Percentiles rank a stretch among this genome's conserved stretches.
Evolutionary conservation across 37 sponge, comb jelly and placozoan species (phyloP).

Genomic region (Haliclona indistincta): DNA sequence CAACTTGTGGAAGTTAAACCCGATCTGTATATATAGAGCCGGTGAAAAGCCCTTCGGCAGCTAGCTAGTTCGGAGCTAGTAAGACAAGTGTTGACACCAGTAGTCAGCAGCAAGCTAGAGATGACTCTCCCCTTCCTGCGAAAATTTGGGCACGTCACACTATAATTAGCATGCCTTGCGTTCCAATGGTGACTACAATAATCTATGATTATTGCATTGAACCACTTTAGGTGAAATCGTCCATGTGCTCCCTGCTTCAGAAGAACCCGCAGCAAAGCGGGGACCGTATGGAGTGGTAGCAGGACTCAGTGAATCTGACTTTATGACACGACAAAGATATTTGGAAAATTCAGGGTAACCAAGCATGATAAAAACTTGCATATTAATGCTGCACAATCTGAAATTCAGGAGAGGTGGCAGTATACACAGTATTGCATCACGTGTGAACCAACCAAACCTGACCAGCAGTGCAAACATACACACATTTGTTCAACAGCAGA

Average conservation of each 20-base stretch:
- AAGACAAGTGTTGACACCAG: too few species aligned
- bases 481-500: slow-evolving; percentile 69
- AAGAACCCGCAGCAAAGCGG: not conserved
- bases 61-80: too few species aligned
- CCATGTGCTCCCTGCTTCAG: too few species aligned
- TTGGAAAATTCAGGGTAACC: slow-evolving; percentile 44
- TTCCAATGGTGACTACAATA: too few species aligned
- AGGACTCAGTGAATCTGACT: slow-evolving; percentile 54
- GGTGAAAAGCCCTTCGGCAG: not conserved
- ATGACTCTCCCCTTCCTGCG: too few species aligned
- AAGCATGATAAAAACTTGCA: not conserved
- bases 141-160: too few species aligned
- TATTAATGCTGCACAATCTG: not conserved
- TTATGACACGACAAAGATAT: slow-evolving; percentile 68
- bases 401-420: not conserved
- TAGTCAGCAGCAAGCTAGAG: too few species aligned
- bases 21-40: not conserved
- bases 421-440: slow-evolving; percentile 13
- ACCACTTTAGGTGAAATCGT: too few species aligned
- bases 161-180: too few species aligned
- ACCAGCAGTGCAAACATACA: slow-evolving; percentile 34
- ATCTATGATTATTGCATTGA: too few species aligned
- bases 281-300: slow-evolving; percentile 1
- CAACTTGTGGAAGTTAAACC: not conserved
- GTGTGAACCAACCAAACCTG: slow-evolving; percentile 1